These are phyloP conservation scores for Dromas ardeola DNA, from an alignment of 2,113 vertebrate species.

Conservation along the genomic window DNA sequence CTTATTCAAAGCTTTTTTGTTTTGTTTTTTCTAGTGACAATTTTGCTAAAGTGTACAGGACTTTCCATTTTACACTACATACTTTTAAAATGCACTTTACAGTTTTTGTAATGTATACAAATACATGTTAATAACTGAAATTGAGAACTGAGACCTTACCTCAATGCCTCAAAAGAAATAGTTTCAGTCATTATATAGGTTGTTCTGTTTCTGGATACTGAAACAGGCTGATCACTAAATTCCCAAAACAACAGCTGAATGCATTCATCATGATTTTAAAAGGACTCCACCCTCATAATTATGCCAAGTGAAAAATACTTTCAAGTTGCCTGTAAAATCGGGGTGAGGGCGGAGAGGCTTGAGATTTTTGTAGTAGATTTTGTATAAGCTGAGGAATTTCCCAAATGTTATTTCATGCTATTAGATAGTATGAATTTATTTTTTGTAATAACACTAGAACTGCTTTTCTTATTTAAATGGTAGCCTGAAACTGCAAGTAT, in stretches of 20 bases:
- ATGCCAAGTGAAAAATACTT: conserved; percentile 40
- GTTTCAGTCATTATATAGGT: background rate
- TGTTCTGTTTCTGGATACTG: conserved; percentile 12
- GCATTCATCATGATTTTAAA: background rate
- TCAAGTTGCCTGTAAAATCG: background rate
- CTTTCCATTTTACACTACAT: background rate
- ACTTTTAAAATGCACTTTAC: background rate
- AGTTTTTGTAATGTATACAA: background rate
- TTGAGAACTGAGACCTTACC: background rate
- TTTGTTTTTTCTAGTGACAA: background rate
- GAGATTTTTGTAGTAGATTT: background rate
- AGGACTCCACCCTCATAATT: conserved; percentile 7
- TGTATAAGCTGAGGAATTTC: background rate
- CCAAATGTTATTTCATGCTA: background rate
- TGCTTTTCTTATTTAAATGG: background rate
- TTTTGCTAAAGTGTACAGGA: background rate
- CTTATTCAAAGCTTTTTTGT: background rate
- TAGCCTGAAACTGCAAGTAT: background rate
- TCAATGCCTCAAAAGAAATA: background rate
- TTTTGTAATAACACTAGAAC: background rate
- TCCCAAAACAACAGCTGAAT: conserved; percentile 26
- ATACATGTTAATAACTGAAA: background rate
- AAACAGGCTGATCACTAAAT: background rate
- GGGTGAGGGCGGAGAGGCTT: too few species aligned
- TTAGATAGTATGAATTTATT: background rate